Evolutionary conservation across 1,140 invertebrate genomes (phyloP).

Genomic region (Bicyclus anynana): DNA sequence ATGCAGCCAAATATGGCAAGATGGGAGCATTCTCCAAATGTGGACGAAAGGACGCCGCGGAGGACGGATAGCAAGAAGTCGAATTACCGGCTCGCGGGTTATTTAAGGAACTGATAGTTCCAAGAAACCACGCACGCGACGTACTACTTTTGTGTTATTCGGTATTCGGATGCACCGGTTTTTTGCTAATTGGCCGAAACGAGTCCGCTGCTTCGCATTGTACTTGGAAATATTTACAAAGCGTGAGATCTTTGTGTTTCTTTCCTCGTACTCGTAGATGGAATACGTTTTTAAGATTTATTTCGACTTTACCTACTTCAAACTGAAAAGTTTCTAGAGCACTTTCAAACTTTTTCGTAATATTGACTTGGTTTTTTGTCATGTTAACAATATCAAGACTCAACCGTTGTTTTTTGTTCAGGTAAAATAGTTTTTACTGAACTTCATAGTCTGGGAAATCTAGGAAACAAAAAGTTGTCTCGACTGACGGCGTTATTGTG

Average conservation of each 20-base stretch:
- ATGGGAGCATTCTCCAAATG: slow-evolving; percentile 52
- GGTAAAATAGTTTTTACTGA: neutral
- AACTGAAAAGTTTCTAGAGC: too few species aligned
- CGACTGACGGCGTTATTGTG: neutral
- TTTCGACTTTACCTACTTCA: neutral
- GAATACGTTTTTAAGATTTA: neutral
- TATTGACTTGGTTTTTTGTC: neutral
- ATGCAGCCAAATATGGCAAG: slow-evolving; percentile 60
- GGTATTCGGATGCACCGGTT: slow-evolving; percentile 45
- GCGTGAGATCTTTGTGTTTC: slow-evolving; percentile 8
- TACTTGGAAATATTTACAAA: slow-evolving; percentile 4
- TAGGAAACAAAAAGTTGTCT: neutral
- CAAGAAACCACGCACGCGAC: slow-evolving; percentile 62
- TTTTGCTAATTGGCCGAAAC: slow-evolving; percentile 41
- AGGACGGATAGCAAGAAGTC: slow-evolving; percentile 60
- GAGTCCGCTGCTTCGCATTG: slow-evolving; percentile 14
- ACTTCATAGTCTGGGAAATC: neutral
- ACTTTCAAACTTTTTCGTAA: neutral
- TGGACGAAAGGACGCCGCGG: slow-evolving; percentile 65
- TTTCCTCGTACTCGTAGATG: neutral
- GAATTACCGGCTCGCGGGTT: slow-evolving; percentile 44
- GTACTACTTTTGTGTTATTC: slow-evolving; percentile 40
- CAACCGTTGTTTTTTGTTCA: neutral
- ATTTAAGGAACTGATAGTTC: slow-evolving; percentile 63
- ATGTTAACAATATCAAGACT: neutral